Evolutionary conservation across 92 coral and sea anemone species (phyloP), one percentile per base, ranked within the genome.

Genomic region (Zoanthus solanderi): DNA sequence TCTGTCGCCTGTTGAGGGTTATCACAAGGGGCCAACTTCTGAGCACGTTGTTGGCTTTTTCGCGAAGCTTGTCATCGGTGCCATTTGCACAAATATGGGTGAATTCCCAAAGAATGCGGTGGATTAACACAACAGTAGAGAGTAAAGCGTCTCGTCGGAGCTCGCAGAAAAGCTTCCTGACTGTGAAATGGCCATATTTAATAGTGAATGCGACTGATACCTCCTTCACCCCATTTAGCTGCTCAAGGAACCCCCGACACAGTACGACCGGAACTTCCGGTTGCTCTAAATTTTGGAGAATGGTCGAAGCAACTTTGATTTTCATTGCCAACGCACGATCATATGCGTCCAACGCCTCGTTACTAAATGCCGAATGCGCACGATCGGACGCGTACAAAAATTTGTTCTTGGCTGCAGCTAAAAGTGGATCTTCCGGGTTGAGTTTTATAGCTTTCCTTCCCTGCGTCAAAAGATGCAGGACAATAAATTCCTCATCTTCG

Each of bases 231-330:
- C 93, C 86, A 65, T 89, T 93, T 86, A 92, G 71, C 87, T 92
- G 94, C 86, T 93, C 90, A 8, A 92, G 85, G 82, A 92, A 92
- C 42, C 85, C 75, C 44, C 91, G 88, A 84, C 93, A 92, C 86
- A 90, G 80, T 29, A 92, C 91, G 7, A 92, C 88, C 0, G 94
- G 94, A 42, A 92, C 82, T 90, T 90, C 93, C 89, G 94, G 94
- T 53, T 58, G 87, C 4, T 71, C 91, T 11, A 92, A 79, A 61
- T 84, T 81, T 54, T 92, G 57, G 1, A 92, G 89, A 83, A 92
- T 90, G 14, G 94, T 90, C 17, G 93, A 82, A 11, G 93, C 93
- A 17, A 90, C 94, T 56, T 93, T 73, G 32, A 92, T 91, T 57
- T 92, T 92, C 94, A 92, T 90, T 18, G 94, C 90, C 69, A 92